phyloP scores from a whole-genome alignment of 2,797 vertebrate species.

The Cryptoblepharus egeriae region DNA sequence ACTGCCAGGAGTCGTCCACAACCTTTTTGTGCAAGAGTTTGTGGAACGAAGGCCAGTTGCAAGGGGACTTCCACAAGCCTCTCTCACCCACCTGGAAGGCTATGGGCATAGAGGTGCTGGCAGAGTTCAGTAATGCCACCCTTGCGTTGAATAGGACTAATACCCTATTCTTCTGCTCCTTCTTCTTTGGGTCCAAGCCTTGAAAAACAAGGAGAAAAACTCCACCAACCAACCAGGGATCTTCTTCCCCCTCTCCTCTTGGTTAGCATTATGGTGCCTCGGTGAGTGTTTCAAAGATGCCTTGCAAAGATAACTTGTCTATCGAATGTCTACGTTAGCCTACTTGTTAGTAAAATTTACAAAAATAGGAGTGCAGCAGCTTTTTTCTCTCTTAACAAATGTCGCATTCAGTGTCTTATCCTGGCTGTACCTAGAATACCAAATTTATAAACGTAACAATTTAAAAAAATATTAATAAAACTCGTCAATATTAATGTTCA shows the following conservation, averaged over 20 bases:
- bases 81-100: no score
- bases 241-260: conserved; percentile 55
- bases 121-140: no score
- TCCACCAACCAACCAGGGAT: conserved; percentile 34
- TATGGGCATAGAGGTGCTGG: no score
- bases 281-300: conserved; percentile 75
- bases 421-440: conserved; percentile 91
- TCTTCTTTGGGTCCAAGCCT: conserved; percentile 17
- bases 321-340: conserved; percentile 81
- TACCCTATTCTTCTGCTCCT: no score
- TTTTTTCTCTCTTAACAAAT: conserved; percentile 80
- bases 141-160: conserved; percentile 9
- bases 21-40: no score
- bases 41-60: no score
- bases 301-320: conserved; percentile 79
- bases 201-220: conserved; percentile 73
- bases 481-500: conserved; percentile 82
- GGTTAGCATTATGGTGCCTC: conserved; percentile 74
- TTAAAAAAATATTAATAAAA: conserved; percentile 87
- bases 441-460: conserved; percentile 89
- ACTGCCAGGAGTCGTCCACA: no score
- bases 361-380: conserved; percentile 91
- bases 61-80: no score
- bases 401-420: conserved; percentile 93
- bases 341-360: conserved; percentile 85